phyloP scores from a whole-genome alignment of 2,888 invertebrate genomes.

The Strigamia transsilvanica region DNA sequence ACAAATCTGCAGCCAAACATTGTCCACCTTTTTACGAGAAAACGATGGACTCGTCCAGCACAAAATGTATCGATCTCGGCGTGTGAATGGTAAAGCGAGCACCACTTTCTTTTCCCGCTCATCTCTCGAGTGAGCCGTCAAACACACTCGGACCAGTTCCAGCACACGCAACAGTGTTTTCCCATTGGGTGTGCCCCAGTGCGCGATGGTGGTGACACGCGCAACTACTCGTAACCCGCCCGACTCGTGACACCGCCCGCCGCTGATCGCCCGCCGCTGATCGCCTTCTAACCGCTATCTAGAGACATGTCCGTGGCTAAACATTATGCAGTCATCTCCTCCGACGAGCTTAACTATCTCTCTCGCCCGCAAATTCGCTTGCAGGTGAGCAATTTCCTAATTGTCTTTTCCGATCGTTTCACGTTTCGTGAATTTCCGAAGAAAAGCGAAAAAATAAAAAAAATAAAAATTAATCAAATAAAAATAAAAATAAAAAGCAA shows the following conservation, averaged over 20 bases:
- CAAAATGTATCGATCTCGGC: background rate
- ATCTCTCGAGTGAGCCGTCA: background rate
- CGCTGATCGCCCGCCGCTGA: background rate
- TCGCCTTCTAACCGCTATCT: background rate
- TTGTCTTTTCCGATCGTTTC: background rate
- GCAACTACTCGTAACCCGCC: background rate
- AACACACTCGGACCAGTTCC: background rate
- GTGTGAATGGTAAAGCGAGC: constrained; percentile 1
- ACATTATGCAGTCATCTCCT: constrained; percentile 30
- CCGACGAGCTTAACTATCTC: background rate
- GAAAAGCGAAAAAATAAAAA: too few relatives aligned
- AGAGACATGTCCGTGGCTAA: background rate
- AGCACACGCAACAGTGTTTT: background rate
- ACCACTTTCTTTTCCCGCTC: background rate
- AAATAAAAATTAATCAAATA: background rate
- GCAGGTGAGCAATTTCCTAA: background rate
- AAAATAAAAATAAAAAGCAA: background rate
- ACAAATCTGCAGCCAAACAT: background rate
- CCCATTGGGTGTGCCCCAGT: constrained; percentile 1
- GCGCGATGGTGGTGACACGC: constrained; percentile 29
- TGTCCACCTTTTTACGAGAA: background rate
- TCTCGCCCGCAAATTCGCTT: constrained; percentile 17
- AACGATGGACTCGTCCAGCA: constrained; percentile 16
- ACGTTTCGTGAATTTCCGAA: background rate
- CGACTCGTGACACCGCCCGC: background rate